A percentile compares a stretch with the other conserved stretches of the same genome.
Conservation (phyloP, 35 echinoderm and acorn worm genomes). For the Stichopus chloronotus region DNA sequence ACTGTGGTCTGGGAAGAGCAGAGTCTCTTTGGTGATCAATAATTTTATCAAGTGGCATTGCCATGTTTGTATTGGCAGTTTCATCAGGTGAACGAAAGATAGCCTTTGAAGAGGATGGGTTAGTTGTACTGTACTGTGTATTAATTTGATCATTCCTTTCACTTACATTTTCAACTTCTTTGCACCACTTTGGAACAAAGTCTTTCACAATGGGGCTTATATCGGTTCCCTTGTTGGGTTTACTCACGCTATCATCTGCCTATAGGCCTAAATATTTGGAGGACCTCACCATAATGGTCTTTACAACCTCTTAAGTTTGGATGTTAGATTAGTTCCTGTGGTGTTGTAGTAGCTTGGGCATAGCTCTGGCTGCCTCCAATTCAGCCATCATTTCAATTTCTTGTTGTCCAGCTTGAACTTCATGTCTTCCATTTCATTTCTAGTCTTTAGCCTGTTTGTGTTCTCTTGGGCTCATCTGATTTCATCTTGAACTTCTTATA, state of each 20-base stretch:
- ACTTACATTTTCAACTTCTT: neutral
- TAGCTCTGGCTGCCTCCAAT: slow-evolving; percentile 4
- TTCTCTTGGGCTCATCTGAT: neutral
- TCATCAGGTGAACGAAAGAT: neutral
- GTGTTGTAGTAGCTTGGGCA: neutral
- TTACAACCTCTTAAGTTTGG: neutral
- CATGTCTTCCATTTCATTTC: neutral
- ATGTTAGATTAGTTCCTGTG: neutral
- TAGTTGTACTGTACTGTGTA: neutral
- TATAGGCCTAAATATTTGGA: neutral
- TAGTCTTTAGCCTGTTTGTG: neutral
- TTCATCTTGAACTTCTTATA: neutral
- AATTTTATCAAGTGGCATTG: neutral
- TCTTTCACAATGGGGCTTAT: neutral
- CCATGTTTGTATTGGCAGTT: neutral
- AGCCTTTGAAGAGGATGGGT: neutral
- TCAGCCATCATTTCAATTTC: neutral
- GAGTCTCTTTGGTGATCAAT: slow-evolving; percentile 27
- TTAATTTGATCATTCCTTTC: neutral
- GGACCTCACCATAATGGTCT: neutral
- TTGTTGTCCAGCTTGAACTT: neutral
- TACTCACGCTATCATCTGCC: neutral
- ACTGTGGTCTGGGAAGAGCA: neutral
- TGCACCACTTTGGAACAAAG: neutral
- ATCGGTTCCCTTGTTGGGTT: neutral